phyloP scores from a whole-genome alignment of 2,888 invertebrate species.

The Geotrupes spiniger region DNA sequence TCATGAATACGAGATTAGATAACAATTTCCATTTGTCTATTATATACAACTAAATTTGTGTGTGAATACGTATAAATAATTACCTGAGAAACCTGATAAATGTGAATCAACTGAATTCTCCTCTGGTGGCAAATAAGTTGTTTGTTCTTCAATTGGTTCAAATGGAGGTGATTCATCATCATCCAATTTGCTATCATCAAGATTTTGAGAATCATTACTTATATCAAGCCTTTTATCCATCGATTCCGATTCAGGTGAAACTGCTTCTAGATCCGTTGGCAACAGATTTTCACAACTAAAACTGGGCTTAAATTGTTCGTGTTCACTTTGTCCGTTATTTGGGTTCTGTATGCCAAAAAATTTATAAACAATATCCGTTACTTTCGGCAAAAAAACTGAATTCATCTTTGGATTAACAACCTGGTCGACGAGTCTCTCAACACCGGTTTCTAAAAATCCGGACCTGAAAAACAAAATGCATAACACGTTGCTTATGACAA shows the following conservation, averaged over 20 bases:
- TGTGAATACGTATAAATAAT: neutral
- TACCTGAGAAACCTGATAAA: constrained; percentile 56
- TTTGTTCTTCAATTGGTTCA: constrained; percentile 57
- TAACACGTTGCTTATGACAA: neutral
- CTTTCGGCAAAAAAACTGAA: constrained; percentile 83
- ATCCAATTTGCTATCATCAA: constrained; percentile 55
- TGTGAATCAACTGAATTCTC: constrained; percentile 59
- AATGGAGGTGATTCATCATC: constrained; percentile 67
- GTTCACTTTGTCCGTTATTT: constrained; percentile 31
- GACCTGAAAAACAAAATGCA: constrained; percentile 58
- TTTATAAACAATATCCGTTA: constrained; percentile 87
- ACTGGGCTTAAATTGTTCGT: constrained; percentile 10
- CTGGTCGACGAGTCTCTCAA: constrained; percentile 93
- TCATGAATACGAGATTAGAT: no score
- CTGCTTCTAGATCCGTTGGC: constrained; percentile 76
- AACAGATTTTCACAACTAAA: constrained; percentile 58
- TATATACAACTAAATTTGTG: no score
- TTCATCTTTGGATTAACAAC: constrained; percentile 92
- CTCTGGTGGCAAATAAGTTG: constrained; percentile 46
- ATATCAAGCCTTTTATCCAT: constrained; percentile 42
- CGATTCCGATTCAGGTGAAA: constrained; percentile 76
- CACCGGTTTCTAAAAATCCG: constrained; percentile 84
- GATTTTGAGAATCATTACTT: constrained; percentile 41
- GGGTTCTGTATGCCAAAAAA: constrained; percentile 79
- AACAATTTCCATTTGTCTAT: no score